Evolutionary conservation across 2,797 vertebrate species (phyloP), one percentile per base, ranked within the genome.

Genomic region (Sebastes steindachneri): DNA sequence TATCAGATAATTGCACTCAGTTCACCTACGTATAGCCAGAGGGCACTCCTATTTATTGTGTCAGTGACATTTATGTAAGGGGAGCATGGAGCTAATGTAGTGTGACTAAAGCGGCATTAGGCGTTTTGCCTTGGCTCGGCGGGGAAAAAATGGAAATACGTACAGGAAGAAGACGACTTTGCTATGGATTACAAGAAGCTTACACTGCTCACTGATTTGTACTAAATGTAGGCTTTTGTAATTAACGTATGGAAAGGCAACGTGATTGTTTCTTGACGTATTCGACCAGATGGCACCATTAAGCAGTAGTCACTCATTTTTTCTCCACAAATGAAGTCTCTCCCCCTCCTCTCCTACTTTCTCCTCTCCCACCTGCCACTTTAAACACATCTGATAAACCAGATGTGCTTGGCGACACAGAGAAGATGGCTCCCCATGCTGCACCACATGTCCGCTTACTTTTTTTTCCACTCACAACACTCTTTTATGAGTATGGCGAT

Each of bases 1-100:
- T 75, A 72, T 91, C 66, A 59, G 53, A 77, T 78, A 84, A 92
- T 92, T 89, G 82, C 74, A 64, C 70, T 69, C 70, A 58, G 73
- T 88, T 92, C 80, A 90, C 86, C 88, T 86, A 53, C 19, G 9
- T 53, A 68, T 64, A 82, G 73, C 90, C 82, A 15, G 48, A 64
- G 80, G 92, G 69, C 31, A 25, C 70, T 74, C 67, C 57, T 75
- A 70, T 91, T 90, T 92, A 82, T 91, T 85, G 83, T 81, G 83
- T 77, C 69, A 74, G 62, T 90, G 89, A 91, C 89, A 94, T 94
- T 93, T 92, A 82, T 88, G 84, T 77, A 70, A 77, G 41, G 68
- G 68, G 66, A 75, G 57, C 83, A 55, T 57, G 64, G 35, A 74
- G 79, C 79, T 91, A 92, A 92, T 92, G 88, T 78, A 70, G 58